These are phyloP conservation scores for Lophochroa leadbeateri DNA, from an alignment of 2,113 vertebrate genomes.

Conservation along the genomic window DNA sequence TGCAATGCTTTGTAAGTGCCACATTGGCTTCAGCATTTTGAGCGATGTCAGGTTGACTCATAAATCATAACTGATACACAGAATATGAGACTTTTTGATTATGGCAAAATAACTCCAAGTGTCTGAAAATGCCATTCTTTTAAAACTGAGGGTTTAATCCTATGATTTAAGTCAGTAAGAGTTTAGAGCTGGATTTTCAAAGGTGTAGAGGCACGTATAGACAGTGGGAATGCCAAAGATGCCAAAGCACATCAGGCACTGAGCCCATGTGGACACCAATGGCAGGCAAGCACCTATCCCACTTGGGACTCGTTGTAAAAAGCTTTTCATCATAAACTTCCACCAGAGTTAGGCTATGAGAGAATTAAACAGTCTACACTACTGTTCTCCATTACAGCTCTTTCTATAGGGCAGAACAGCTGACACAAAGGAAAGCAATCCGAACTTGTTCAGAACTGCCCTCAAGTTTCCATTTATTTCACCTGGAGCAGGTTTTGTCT, in stretches of 20 bases:
- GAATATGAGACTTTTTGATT: neutral
- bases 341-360: neutral
- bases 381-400: neutral
- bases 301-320: neutral
- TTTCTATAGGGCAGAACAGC: neutral
- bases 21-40: neutral
- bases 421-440: neutral
- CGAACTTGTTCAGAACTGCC: neutral
- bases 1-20: neutral
- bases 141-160: neutral
- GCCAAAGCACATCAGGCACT: neutral
- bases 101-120: neutral
- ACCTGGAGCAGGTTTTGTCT: neutral
- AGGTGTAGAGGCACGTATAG: neutral
- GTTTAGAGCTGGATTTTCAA: neutral
- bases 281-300: neutral
- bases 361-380: neutral
- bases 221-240: neutral
- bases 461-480: neutral
- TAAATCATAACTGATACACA: neutral
- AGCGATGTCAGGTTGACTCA: neutral
- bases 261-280: rapidly evolving
- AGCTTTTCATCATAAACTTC: neutral
- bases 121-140: neutral
- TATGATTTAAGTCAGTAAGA: neutral